A percentile compares a stretch with the other conserved stretches of the same genome.
Evolutionary conservation across 2,113 vertebrate species (phyloP).

Genomic region (Nyctereutes procyonoides): DNA sequence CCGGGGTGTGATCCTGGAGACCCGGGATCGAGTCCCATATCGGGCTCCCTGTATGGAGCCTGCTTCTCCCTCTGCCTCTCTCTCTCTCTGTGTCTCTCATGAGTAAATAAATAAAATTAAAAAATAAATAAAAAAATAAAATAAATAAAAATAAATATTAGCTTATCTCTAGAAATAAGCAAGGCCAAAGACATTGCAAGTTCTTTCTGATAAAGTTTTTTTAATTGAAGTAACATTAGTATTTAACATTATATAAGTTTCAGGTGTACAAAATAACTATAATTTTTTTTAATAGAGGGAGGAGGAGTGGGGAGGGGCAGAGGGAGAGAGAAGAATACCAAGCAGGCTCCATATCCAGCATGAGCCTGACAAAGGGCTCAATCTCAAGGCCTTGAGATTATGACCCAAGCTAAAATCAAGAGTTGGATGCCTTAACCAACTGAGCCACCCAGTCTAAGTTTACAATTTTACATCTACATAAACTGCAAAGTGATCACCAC

Average conservation of each 20-base stretch:
- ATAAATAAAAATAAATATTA: not conserved
- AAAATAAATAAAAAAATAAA: no score
- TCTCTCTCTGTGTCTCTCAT: no score
- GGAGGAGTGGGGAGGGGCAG: not conserved
- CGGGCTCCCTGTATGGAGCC: no score
- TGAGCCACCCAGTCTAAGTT: not conserved
- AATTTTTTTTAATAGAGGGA: not conserved
- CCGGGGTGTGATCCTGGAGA: no score
- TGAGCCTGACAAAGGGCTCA: not conserved
- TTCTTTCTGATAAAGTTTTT: conserved; percentile 26
- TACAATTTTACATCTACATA: not conserved
- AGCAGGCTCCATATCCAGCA: not conserved
- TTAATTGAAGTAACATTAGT: not conserved
- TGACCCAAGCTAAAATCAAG: not conserved
- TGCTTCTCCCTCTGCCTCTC: no score
- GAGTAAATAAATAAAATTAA: no score
- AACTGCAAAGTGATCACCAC: not conserved
- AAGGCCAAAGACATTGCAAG: not conserved
- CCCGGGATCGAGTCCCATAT: no score
- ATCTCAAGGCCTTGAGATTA: not conserved
- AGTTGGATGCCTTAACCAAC: not conserved
- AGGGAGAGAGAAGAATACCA: not conserved
- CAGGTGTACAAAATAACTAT: not conserved
- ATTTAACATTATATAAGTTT: not conserved
- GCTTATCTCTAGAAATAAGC: conserved; percentile 26